These are phyloP conservation scores for Perizoma flavofasciatum DNA, from an alignment of 2,888 invertebrate genomes.

Conservation along the genomic window DNA sequence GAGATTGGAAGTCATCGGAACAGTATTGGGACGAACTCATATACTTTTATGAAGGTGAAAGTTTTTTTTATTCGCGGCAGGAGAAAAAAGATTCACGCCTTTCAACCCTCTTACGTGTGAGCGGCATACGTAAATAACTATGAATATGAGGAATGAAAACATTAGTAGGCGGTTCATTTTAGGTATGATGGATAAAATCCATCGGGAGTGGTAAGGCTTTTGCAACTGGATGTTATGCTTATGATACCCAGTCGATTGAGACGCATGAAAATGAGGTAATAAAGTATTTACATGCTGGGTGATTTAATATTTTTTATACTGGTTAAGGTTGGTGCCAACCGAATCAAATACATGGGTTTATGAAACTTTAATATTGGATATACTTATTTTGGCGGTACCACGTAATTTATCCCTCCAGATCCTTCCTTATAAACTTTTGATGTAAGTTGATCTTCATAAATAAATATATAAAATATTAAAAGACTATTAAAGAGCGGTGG, in stretches of 20 bases:
- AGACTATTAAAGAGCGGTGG: constrained; percentile 32
- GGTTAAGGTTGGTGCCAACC: constrained; percentile 21
- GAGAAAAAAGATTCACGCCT: constrained; percentile 75
- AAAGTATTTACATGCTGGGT: constrained; percentile 32
- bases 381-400: no score
- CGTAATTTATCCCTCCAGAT: no score
- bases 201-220: constrained; percentile 45
- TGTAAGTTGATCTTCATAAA: constrained; percentile 13
- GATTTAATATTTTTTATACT: constrained; percentile 23
- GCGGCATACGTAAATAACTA: constrained; percentile 64
- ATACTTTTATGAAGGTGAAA: constrained; percentile 79
- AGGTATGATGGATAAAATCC: constrained; percentile 52
- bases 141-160: constrained; percentile 64
- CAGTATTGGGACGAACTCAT: constrained; percentile 82
- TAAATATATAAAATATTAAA: constrained; percentile 33
- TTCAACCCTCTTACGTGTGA: constrained; percentile 61
- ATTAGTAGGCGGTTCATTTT: constrained; percentile 62
- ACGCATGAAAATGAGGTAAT: constrained; percentile 40
- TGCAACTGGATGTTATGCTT: constrained; percentile 41
- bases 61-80: constrained; percentile 76
- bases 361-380: no score
- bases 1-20: constrained; percentile 81
- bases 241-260: constrained; percentile 40
- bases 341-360: no score
- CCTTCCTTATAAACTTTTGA: neutral